Base-by-base conservation (phyloP, 2,797 vertebrate genomes). In the Bryconaethiops microstoma region DNA sequence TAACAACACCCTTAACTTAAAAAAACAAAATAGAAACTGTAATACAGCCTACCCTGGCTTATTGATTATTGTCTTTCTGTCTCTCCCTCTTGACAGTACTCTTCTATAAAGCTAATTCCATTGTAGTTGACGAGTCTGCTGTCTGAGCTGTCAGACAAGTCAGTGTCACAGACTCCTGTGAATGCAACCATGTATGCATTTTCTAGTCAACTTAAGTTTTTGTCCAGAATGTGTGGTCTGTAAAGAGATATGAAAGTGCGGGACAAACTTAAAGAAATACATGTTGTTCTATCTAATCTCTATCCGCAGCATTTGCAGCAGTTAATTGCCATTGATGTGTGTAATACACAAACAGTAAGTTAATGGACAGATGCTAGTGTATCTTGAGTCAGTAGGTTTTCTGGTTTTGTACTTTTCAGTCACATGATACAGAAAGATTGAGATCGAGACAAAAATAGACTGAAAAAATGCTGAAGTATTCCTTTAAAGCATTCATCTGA, bases 121-220 rank as follows among this genome's bases (percentile, higher is more conserved):
- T 23, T 25, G 17, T 25, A 50, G 13, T n/a, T 65, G 50, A 65
- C 40, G 25, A 59, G 35, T 23, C 50, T 65, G 74, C 29, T 54
- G 48, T 19, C 21, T 19, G 54, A 55, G 50, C 52, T 59, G 64
- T 29, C 50, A 59, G 25, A 78, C 50, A 71, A 48, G 62, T 59
- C 7, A 23, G 7, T 42, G 25, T 74, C 52, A 73, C 71, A 16
- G 35, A 40, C 16, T 29, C 55, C 5, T 9, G 16, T 55, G 50
- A 4, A 55, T 21, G 6, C 29, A 65, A 7, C 14, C 62, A 63
- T 65, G 23, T 17, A 39, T 21, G 39, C 65, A 45, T 68, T 68
- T 68, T 68, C 39, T 12, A 13, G 21, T 62, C 40, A 42, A 10
- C 40, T 65, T 40, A n/a, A 2, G 19, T 50, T 69, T 48, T 13